A percentile compares a stretch with the other conserved stretches of the same genome.
phyloP scores from a whole-genome alignment of 2,888 invertebrate species.

The Liposcelis brunnea region DNA sequence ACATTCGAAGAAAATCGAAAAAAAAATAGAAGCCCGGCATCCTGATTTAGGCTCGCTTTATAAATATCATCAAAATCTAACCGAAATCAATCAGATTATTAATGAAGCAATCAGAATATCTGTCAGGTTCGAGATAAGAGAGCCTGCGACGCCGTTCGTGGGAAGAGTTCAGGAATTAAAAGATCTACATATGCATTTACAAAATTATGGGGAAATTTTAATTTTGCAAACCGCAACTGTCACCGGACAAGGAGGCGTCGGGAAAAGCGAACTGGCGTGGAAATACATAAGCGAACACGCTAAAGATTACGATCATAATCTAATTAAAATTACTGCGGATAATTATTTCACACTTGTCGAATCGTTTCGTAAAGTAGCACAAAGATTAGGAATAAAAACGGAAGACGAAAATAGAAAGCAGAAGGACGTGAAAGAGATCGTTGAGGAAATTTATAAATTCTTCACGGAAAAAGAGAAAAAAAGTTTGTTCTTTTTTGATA shows the following conservation, averaged over 20 bases:
- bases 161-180: no score
- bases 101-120: no score
- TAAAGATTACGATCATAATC: constrained; percentile 10
- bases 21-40: no score
- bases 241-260: constrained; percentile 13
- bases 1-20: no score
- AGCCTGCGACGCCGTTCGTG: no score
- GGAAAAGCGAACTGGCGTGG: constrained; percentile 13
- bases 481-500: constrained; percentile 13
- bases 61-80: no score
- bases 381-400: constrained; percentile 9
- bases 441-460: constrained; percentile 11
- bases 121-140: no score
- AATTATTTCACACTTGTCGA: constrained; percentile 5
- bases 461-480: constrained; percentile 5
- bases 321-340: constrained; percentile 14
- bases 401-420: constrained; percentile 9
- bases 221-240: constrained; percentile 2
- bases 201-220: no score
- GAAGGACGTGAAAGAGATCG: constrained; percentile 8
- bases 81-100: no score
- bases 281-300: constrained; percentile 8
- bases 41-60: no score
- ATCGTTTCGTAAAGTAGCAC: constrained; percentile 11
- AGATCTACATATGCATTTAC: no score